Conservation (phyloP, 2,888 invertebrate genomes). For the Creontiades dilutus region DNA sequence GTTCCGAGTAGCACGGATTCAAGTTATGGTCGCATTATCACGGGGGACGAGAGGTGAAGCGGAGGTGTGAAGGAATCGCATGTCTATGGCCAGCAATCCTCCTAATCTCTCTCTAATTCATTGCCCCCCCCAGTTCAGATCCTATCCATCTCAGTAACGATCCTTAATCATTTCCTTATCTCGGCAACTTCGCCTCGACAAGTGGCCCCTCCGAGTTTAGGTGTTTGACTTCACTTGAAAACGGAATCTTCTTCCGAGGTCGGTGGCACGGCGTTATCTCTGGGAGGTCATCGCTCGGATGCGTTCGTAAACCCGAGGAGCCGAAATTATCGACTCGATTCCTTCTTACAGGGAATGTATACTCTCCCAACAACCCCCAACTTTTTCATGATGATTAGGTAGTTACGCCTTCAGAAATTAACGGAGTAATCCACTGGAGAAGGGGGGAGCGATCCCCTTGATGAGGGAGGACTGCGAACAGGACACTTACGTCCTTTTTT, state of each 20-base stretch:
- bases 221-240: slow-evolving; percentile 12
- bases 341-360: not conserved
- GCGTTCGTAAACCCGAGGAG: not conserved
- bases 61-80: slow-evolving; percentile 32
- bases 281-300: slow-evolving; percentile 13
- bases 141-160: not conserved
- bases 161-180: slow-evolving; percentile 23
- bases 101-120: slow-evolving; percentile 28
- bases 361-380: no score
- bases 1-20: no score
- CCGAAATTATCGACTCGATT: not conserved
- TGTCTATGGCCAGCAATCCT: not conserved
- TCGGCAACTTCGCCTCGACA: not conserved
- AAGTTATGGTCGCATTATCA: no score
- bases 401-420: no score
- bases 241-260: slow-evolving; percentile 16
- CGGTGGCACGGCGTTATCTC: slow-evolving; percentile 11
- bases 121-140: slow-evolving; percentile 7
- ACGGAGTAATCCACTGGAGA: no score
- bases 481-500: no score
- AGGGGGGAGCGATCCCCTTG: no score
- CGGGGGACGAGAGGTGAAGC: not conserved
- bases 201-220: not conserved
- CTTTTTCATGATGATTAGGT: no score
- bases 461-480: no score